phyloP scores from a whole-genome alignment of 2,113 vertebrate species.

The Carassius auratus region DNA sequence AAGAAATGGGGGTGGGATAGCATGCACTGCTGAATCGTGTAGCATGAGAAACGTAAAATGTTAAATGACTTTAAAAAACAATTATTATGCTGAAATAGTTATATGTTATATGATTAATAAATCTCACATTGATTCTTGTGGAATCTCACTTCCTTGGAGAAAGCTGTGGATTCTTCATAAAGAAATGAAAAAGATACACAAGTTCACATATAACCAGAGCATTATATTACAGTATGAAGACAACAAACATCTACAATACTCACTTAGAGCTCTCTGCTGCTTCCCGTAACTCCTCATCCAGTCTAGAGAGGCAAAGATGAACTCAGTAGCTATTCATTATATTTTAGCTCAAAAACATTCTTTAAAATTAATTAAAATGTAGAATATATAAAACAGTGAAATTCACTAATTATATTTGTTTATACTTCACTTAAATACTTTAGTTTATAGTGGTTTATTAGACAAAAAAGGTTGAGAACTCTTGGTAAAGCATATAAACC shows the following conservation, averaged over 20 bases:
- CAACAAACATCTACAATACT: conserved; percentile 62
- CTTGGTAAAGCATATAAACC: not conserved
- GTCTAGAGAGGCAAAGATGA: conserved; percentile 69
- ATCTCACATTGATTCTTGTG: conserved; percentile 68
- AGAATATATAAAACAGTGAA: not conserved
- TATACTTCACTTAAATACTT: not conserved
- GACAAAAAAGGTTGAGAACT: not conserved
- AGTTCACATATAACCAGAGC: not conserved
- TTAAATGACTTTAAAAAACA: not conserved
- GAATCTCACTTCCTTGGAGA: conserved; percentile 70
- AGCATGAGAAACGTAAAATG: not conserved
- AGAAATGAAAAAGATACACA: conserved; percentile 16
- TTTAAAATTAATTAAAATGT: not conserved
- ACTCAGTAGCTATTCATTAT: conserved; percentile 23
- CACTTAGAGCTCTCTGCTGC: conserved; percentile 86
- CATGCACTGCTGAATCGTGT: not conserved
- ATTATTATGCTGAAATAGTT: not conserved
- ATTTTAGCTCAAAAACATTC: not conserved
- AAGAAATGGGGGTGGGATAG: too few relatives aligned
- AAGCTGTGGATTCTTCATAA: conserved; percentile 71
- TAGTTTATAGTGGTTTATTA: not conserved
- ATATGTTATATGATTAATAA: conserved; percentile 8
- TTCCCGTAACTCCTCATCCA: conserved; percentile 94
- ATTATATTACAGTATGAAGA: not conserved
- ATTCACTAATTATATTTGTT: not conserved